Percentiles rank a stretch among this genome's conserved stretches.
These are phyloP conservation scores for Argynnis bischoffii DNA, from an alignment of 2,888 invertebrate genomes.

Conservation along the genomic window DNA sequence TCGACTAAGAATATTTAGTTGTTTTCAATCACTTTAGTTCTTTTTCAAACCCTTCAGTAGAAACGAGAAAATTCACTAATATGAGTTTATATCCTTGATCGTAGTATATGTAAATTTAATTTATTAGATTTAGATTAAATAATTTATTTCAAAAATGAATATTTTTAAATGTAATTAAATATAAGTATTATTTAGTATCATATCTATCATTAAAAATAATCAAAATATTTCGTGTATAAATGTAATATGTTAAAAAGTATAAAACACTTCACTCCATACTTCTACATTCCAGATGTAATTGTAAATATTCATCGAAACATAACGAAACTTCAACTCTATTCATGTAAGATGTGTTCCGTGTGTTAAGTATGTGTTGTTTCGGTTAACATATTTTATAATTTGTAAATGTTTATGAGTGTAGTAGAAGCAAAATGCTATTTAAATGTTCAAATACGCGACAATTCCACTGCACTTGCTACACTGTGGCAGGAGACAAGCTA, in stretches of 20 bases:
- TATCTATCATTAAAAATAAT: neutral
- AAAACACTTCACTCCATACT: conserved; percentile 56
- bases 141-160: conserved; percentile 15
- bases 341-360: conserved; percentile 36
- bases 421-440: conserved; percentile 43
- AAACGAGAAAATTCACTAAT: neutral
- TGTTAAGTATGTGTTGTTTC: conserved; percentile 32
- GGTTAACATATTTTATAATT: conserved; percentile 45
- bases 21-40: conserved; percentile 5
- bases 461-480: conserved; percentile 28
- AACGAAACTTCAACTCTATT: conserved; percentile 46
- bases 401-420: conserved; percentile 46
- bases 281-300: conserved; percentile 65
- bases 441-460: conserved; percentile 13
- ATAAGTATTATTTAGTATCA: conserved; percentile 16
- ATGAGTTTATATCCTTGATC: neutral
- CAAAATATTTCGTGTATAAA: conserved; percentile 35
- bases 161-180: conserved; percentile 12
- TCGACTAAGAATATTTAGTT: conserved; percentile 1
- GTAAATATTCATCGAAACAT: conserved; percentile 57
- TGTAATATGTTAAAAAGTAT: conserved; percentile 26
- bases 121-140: conserved; percentile 9
- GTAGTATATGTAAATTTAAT: conserved; percentile 17
- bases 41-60: neutral
- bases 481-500: conserved; percentile 28